Base-by-base conservation (phyloP, 1,140 invertebrate species). In the Drosophila mayri region DNA sequence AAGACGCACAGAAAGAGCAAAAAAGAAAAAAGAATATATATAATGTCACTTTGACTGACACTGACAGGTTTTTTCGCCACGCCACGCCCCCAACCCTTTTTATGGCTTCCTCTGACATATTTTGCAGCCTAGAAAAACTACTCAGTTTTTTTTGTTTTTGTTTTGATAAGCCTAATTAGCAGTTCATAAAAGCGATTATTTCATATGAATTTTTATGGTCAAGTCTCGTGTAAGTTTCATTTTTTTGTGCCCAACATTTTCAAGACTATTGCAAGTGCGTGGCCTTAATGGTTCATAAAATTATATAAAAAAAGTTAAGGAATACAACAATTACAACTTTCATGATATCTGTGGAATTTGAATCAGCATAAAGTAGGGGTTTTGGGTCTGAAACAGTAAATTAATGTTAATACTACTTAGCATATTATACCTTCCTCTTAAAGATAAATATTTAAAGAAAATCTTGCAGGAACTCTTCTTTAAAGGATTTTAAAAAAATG, bases 121-220 rank as follows among this genome's bases (percentile, higher is more conserved):
- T 71, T 71, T 57, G 65, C 43, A 72, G 37, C 14, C 44, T 16
- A 16, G 35, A 49, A 47, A 38, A 40, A 58, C 18, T 20, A 30
- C 20, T 40, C 10, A 3, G 4, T 46, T 40, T 47, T 44, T 57
- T 67, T 18, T 41, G 10, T 12, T 35, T 9, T 22, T 25, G 52
- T 59, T 43, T 61, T 72, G 70, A 72, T 72, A 72, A 72, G 66
- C 68, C 37, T 72, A 72, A 72, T 70, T 72, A 72, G 54, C 37
- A 72, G 67, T 41, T 72, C 70, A 72, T 72, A 72, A 72, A 72
- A 72, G 67, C 66, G 68, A 72, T 72, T 72, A 72, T 43, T 72
- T 72, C 66, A 72, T 72, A 72, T 37, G 66, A 72, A 72, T 72
- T 72, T 71, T 72, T 72, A 72, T 72, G 44, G 22, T 50, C 66